Conservation (phyloP, 2,888 invertebrate genomes). For the Crossocerus cetratus region DNA sequence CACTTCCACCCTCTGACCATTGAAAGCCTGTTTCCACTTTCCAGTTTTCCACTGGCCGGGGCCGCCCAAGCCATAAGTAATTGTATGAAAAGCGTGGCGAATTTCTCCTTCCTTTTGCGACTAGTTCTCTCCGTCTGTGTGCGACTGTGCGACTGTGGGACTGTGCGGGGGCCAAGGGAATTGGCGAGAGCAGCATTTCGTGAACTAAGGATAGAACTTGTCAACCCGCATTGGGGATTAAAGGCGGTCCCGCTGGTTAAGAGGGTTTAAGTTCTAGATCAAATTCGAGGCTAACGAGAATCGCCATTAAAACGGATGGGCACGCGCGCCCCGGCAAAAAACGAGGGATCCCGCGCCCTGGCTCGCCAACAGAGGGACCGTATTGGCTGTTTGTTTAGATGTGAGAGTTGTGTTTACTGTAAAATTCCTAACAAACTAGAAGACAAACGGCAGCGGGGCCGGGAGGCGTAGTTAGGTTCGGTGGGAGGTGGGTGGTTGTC, state of each 20-base stretch:
- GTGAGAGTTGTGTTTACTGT: constrained; percentile 54
- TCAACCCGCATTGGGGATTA: constrained; percentile 24
- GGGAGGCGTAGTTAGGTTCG: constrained; percentile 40
- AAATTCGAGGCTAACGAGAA: constrained; percentile 51
- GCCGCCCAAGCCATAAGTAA: too few relatives aligned
- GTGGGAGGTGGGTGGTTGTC: constrained; percentile 2
- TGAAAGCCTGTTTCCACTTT: too few relatives aligned
- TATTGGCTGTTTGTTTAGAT: constrained; percentile 48
- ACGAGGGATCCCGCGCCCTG: constrained; percentile 25
- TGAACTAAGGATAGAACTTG: neutral
- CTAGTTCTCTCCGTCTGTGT: too few relatives aligned
- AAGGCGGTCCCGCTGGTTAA: constrained; percentile 12
- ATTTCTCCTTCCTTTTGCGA: too few relatives aligned
- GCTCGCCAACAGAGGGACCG: neutral
- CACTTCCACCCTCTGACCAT: too few relatives aligned
- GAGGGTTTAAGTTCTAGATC: constrained; percentile 34
- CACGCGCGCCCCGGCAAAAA: constrained; percentile 29
- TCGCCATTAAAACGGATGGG: constrained; percentile 30
- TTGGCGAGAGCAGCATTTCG: too few relatives aligned
- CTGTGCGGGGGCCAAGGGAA: too few relatives aligned
- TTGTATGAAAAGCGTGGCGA: too few relatives aligned
- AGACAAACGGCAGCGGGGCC: constrained; percentile 51
- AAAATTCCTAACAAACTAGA: constrained; percentile 63
- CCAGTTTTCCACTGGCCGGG: too few relatives aligned
- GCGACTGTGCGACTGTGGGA: too few relatives aligned